These are phyloP conservation scores for Trissolcus japonicus DNA, from an alignment of 2,888 invertebrate species.

Conservation along the genomic window DNA sequence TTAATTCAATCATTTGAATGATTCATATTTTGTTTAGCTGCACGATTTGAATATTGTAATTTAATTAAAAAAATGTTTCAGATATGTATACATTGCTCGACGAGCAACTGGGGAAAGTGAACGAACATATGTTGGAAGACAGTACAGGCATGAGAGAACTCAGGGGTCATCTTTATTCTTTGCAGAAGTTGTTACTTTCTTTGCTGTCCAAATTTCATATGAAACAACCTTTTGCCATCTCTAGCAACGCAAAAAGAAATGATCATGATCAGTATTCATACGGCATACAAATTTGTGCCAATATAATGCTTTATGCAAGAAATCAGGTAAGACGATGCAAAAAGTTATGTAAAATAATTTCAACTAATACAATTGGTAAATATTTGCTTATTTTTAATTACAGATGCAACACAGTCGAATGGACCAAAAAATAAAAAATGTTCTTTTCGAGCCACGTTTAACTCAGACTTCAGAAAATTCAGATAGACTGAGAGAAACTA, in stretches of 20 bases:
- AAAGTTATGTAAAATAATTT: too few species aligned
- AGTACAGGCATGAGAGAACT: constrained; percentile 72
- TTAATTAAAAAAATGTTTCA: constrained; percentile 34
- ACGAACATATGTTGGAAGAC: constrained; percentile 63
- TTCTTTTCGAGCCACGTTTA: constrained; percentile 71
- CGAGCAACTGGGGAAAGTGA: constrained; percentile 66
- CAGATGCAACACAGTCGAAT: constrained; percentile 73
- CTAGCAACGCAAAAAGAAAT: constrained; percentile 59
- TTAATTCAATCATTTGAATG: constrained; percentile 1
- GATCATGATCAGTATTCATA: constrained; percentile 66
- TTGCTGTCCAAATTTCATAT: constrained; percentile 84
- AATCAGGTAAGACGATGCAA: constrained; percentile 75
- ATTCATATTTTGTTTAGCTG: not conserved
- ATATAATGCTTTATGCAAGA: constrained; percentile 84
- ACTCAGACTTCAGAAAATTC: constrained; percentile 62
- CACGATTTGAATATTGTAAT: not conserved
- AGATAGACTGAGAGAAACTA: constrained; percentile 64
- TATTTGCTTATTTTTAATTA: too few species aligned
- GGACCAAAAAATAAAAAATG: constrained; percentile 72
- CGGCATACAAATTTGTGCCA: constrained; percentile 81
- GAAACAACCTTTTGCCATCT: constrained; percentile 56
- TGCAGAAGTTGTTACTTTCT: constrained; percentile 86
- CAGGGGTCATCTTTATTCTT: constrained; percentile 81
- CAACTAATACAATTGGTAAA: too few species aligned
- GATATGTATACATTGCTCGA: constrained; percentile 74